Evolutionary conservation across 2,888 invertebrate species (phyloP), one percentile per base, ranked within the genome.

Genomic region (Pherbina coryleti): DNA sequence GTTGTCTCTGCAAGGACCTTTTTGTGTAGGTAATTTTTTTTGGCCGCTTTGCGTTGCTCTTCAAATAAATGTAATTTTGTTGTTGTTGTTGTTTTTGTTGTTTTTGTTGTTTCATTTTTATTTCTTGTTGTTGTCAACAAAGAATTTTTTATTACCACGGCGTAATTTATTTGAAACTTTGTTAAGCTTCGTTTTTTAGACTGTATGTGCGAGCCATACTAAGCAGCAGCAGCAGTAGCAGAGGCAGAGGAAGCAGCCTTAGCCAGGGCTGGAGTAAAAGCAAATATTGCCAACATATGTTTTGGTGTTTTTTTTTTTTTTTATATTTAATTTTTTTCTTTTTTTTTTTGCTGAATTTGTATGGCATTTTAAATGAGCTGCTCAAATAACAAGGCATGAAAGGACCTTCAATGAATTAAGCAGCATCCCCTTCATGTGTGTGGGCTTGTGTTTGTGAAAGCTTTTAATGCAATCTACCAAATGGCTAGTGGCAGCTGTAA

Each of bases 151-250:
- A 66, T 66, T 37, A 66, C 37, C 34, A 37, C 67, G 44, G 31
- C 67, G 37, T 67, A 44, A 67, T 67, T 67, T 37, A 67, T 67
- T 67, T 37, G 37, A 37, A 67, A 67, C 67, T 67, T 67, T 67
- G 44, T 67, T 34, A 34, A 8, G 67, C 5, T 67, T n/a, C 37
- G 34, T 44, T 60, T 60, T 22, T 60, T 60, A 44, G 44, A 44
- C 44, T 11, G 44, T 44, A 3, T 44, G 44, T 44, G 44, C 44
- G 44, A 44, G 11, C 44, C 44, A 11, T 44, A 44, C 44, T 11
- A 44, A 44, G 14, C 14, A 44, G 44, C 31, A 31, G 31, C 31
- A 31, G 5, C 31, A 31, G 31, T 5, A 31, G 31, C 44, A 44
- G 14, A 11, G 44, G 11, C 4, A 44, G 11, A 44, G 14, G 2